Conservation (phyloP, 2,113 vertebrate genomes). For the Passer domesticus region DNA sequence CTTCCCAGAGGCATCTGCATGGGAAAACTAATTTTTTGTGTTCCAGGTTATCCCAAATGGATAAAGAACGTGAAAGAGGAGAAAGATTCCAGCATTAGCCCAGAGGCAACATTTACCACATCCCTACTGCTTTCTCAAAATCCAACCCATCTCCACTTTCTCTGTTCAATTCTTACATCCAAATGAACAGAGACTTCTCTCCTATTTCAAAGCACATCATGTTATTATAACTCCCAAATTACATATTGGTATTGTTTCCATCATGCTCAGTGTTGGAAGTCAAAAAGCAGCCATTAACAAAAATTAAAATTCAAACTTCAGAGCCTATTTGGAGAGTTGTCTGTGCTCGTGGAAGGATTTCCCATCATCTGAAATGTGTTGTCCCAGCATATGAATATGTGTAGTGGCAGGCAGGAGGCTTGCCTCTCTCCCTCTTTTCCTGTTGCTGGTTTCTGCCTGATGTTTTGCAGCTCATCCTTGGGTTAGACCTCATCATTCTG, state of each 20-base stretch:
- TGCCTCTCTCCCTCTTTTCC: background rate
- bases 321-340: background rate
- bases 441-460: background rate
- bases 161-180: background rate
- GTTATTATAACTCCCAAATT: background rate
- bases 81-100: background rate
- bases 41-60: background rate
- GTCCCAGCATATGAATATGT: rapidly evolving
- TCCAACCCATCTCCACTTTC: background rate
- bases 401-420: background rate
- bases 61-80: background rate
- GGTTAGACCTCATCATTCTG: background rate
- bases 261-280: background rate
- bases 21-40: background rate
- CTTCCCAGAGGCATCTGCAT: background rate
- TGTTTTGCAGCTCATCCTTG: background rate
- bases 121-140: background rate
- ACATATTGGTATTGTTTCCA: background rate
- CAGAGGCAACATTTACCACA: background rate
- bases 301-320: background rate
- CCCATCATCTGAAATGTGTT: background rate
- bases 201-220: background rate
- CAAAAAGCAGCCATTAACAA: background rate
- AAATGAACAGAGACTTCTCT: background rate
- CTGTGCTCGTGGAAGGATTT: background rate